Evolutionary conservation across 2,888 invertebrate species (phyloP).

Genomic region (Latrodectus elegans): DNA sequence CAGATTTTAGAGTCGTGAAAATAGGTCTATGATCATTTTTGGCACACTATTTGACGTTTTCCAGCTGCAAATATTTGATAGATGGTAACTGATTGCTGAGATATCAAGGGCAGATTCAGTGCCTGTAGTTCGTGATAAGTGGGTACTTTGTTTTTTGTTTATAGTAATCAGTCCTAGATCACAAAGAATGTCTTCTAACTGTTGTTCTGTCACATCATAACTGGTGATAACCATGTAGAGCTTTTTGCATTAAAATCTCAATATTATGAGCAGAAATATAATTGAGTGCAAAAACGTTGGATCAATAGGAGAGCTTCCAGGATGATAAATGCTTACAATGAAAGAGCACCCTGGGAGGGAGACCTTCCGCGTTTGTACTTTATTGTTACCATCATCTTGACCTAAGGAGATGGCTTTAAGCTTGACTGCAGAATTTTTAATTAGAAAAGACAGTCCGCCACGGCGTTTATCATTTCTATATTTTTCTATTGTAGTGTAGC

Average conservation of each 20-base stretch:
- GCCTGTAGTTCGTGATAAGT: too few species aligned
- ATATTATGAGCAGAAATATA: background rate
- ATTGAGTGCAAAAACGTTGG: background rate
- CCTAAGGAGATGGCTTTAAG: background rate
- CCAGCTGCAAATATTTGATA: background rate
- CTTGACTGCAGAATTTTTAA: constrained; percentile 1
- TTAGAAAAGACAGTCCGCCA: background rate
- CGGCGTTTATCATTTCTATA: too few species aligned
- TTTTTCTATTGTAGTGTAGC: too few species aligned
- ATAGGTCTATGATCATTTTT: background rate
- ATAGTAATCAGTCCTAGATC: too few species aligned
- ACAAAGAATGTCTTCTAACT: too few species aligned
- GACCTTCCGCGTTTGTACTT: background rate
- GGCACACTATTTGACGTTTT: background rate
- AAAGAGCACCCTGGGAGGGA: background rate
- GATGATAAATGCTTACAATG: background rate
- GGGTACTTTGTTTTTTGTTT: too few species aligned
- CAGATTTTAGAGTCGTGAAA: background rate
- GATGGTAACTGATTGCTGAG: too few species aligned
- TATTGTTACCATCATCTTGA: background rate
- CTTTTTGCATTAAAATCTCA: too few species aligned
- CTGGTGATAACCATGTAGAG: too few species aligned
- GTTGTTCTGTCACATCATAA: too few species aligned
- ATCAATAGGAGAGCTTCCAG: background rate
- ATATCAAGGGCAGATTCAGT: too few species aligned